Base-by-base conservation (phyloP, 1,140 invertebrate species). In the Drosophila tropicalis region DNA sequence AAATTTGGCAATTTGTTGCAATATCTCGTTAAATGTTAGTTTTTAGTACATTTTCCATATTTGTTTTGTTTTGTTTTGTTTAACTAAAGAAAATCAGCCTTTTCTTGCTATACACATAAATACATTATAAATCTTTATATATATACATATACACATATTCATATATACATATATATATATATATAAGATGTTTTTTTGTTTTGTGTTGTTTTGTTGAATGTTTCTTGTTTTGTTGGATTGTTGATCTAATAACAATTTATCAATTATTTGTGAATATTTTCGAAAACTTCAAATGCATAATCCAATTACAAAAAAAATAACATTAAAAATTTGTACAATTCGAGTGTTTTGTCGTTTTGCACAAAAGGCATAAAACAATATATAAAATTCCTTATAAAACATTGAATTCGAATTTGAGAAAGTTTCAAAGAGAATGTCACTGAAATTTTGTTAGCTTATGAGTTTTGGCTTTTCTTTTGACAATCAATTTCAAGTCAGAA, bases 1-100 rank as follows among this genome's bases (percentile, higher is more conserved):
- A 86, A 86, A 86, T 86, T 86, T 86, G 83, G 79, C 83, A 86
- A 86, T 83, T 87, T 82, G 83, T 87, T 86, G 83, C 83, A 74
- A 87, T 87, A 79, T 76, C 75, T 67, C 68, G 66, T 76, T 69
- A 70, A 62, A 62, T 71, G 76, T 77, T 29, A 65, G 56, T 76
- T 76, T 34, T 76, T 69, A 51, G 72, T 76, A 58, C 67, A 25
- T 32, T 15, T 62, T 41, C 67, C 67, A 9, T 47, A 19, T 68
- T 67, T 40, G 54, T 44, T 81, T 68, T 64, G 17, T 17, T 47
- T 76, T 54, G 57, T 73, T 70, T 72, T 62, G 70, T 75, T 87
- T 67, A 86, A 86, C 83, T 86, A 86, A 86, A 86, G 83, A 86
- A 86, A 86, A 86, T 86, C 83, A 86, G 83, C 83, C 83, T 86